phyloP scores from a whole-genome alignment of 2,888 invertebrate species.

The Spicauda simplicius region DNA sequence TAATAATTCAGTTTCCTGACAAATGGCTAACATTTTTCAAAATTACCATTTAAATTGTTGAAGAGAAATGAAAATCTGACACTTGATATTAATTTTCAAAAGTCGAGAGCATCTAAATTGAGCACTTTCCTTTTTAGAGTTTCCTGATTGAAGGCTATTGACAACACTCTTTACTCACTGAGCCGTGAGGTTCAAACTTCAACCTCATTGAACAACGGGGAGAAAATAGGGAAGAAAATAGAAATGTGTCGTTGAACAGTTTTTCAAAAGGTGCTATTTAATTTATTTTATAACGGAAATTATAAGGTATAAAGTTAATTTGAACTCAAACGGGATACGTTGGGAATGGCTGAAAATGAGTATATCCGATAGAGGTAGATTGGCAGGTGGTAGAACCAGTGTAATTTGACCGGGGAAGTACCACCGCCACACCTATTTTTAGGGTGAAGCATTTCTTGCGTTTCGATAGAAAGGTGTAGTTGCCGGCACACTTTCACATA shows the following conservation, averaged over 20 bases:
- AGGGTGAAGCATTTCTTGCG: no score
- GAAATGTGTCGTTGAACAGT: background rate
- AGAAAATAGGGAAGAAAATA: background rate
- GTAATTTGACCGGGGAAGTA: no score
- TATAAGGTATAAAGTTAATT: no score
- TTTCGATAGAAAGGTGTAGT: no score
- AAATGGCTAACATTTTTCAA: background rate
- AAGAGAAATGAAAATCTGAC: background rate
- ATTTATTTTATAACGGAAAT: no score
- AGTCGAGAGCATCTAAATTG: background rate
- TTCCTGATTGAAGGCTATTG: slow-evolving; percentile 9
- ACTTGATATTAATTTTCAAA: background rate
- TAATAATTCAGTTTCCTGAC: no score
- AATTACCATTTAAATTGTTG: background rate
- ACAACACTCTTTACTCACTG: slow-evolving; percentile 13
- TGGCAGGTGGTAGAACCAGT: no score
- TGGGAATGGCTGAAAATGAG: no score
- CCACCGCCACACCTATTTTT: no score
- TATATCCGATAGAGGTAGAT: no score
- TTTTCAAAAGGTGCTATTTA: background rate
- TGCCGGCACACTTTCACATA: no score
- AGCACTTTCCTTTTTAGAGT: slow-evolving; percentile 5
- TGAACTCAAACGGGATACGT: no score
- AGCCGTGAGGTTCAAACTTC: slow-evolving; percentile 9
- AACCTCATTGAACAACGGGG: slow-evolving; percentile 7